These are phyloP conservation scores for Pinctada fucata DNA, from an alignment of 2,888 invertebrate genomes.

Conservation along the genomic window DNA sequence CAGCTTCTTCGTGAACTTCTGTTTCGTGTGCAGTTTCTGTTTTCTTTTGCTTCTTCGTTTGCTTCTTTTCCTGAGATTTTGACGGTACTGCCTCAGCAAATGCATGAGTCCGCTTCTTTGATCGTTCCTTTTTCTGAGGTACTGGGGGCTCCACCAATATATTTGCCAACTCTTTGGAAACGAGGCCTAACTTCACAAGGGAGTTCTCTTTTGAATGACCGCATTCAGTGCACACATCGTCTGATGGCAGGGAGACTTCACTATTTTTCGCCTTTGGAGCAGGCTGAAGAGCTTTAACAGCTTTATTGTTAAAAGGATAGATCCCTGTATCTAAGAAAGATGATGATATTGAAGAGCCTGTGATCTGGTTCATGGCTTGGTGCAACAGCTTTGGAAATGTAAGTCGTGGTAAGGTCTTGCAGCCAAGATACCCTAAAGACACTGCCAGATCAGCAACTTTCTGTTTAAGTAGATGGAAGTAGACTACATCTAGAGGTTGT, in stretches of 20 bases:
- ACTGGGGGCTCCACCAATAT: background rate
- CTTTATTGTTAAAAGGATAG: background rate
- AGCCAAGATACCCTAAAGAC: slow-evolving; percentile 1
- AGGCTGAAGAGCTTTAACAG: background rate
- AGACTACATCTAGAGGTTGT: slow-evolving; percentile 21
- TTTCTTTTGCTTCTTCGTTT: background rate
- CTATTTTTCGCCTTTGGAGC: background rate
- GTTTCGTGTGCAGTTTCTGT: background rate
- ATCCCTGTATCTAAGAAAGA: slow-evolving; percentile 2
- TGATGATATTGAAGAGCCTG: background rate
- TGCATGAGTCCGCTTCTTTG: background rate
- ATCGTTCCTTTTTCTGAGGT: background rate
- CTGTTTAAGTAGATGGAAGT: slow-evolving; percentile 25
- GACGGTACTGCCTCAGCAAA: background rate
- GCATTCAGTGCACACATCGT: background rate
- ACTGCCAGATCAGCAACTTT: slow-evolving; percentile 13
- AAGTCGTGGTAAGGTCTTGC: background rate
- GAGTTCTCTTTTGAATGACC: background rate
- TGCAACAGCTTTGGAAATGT: slow-evolving; percentile 6
- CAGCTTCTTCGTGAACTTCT: background rate
- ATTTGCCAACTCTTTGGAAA: background rate
- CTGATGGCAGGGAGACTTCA: no score
- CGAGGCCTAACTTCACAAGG: background rate
- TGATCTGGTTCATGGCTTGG: background rate
- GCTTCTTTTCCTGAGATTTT: background rate